Percentiles rank a stretch among this genome's conserved stretches.
Evolutionary conservation across 2,113 vertebrate species (phyloP).

Genomic region (Pachyramphus minor): DNA sequence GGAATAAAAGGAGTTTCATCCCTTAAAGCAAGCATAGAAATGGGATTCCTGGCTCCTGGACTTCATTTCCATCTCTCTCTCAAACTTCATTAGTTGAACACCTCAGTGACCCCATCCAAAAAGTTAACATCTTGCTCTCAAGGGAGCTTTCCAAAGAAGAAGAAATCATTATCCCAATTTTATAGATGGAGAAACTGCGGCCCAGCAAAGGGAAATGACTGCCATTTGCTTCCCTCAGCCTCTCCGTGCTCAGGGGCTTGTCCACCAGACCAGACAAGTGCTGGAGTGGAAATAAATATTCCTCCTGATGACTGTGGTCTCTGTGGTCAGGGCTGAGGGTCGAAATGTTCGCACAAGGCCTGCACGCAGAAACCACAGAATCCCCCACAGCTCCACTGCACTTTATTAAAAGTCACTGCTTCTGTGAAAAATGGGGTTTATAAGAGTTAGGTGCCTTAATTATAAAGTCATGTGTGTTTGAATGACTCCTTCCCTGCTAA

Average conservation of each 20-base stretch:
- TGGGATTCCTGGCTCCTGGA: background rate
- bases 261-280: slow-evolving; percentile 33
- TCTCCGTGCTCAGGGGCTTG: background rate
- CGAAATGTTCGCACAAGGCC: slow-evolving; percentile 45
- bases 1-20: background rate
- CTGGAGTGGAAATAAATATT: slow-evolving; percentile 59
- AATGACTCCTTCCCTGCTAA: slow-evolving; percentile 55
- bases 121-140: background rate
- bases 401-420: slow-evolving; percentile 64
- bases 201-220: background rate
- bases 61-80: background rate
- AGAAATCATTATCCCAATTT: background rate
- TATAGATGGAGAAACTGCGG: background rate
- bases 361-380: slow-evolving; percentile 65
- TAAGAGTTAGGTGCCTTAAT: slow-evolving; percentile 57
- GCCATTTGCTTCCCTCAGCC: background rate
- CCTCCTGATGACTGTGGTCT: slow-evolving; percentile 57
- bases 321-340: slow-evolving; percentile 60
- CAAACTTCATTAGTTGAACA: background rate
- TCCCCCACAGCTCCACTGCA: slow-evolving; percentile 48
- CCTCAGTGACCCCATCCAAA: background rate
- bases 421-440: slow-evolving; percentile 48
- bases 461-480: slow-evolving; percentile 59
- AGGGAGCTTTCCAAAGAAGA: background rate
- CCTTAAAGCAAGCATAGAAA: rapidly evolving